phyloP scores from a whole-genome alignment of 2,113 vertebrate genomes.

The Passer domesticus region DNA sequence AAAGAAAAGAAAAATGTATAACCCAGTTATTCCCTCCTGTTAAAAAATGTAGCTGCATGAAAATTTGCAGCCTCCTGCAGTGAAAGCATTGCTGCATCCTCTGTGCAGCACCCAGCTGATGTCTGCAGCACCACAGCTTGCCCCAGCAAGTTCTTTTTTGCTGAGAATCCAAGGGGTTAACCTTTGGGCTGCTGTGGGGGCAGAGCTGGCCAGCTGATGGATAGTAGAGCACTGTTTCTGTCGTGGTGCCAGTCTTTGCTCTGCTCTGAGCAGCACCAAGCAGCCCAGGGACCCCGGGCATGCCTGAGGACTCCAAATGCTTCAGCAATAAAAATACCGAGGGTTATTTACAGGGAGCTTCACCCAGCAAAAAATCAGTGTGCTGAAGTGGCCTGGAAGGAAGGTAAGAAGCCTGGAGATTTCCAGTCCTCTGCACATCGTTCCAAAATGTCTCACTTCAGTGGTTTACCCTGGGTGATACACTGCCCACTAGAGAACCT shows the following conservation, averaged over 20 bases:
- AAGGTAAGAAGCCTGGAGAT: background rate
- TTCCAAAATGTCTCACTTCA: background rate
- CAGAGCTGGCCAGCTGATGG: background rate
- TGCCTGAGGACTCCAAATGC: background rate
- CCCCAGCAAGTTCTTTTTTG: background rate
- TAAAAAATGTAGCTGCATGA: background rate
- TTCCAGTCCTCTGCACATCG: background rate
- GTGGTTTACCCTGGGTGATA: background rate
- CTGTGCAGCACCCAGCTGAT: fast-evolving
- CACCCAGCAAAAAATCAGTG: background rate
- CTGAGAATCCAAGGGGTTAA: background rate
- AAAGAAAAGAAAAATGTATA: background rate
- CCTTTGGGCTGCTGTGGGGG: background rate
- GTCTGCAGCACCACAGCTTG: background rate
- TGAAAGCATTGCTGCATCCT: background rate
- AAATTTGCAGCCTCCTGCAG: background rate
- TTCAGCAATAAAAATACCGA: background rate
- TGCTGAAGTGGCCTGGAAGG: background rate
- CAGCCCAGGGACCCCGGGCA: fast-evolving
- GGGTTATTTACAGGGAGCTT: background rate
- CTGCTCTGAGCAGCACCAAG: background rate
- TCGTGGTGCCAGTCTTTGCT: background rate
- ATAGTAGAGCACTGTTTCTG: background rate
- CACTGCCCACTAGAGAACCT: background rate
- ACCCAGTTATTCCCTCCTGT: background rate